Conservation (phyloP, 1,140 invertebrate genomes). For the Pectinophora gossypiella region DNA sequence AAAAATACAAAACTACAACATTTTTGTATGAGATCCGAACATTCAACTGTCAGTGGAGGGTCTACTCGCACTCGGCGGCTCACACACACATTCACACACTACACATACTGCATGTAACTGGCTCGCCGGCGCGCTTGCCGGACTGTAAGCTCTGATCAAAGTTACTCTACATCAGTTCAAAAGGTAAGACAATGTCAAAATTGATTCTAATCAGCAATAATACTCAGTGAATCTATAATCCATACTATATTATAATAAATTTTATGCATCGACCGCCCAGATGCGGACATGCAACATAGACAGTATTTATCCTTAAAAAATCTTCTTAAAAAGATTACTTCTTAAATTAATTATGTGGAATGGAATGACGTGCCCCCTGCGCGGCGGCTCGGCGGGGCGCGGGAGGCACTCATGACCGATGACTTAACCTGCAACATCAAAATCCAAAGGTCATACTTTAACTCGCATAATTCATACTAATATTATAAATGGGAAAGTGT, state of each 20-base stretch:
- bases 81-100: conserved; percentile 22
- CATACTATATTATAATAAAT: conserved; percentile 72
- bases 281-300: conserved; percentile 39
- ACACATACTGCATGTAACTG: conserved; percentile 6
- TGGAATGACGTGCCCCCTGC: conserved; percentile 64
- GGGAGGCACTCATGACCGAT: conserved; percentile 59
- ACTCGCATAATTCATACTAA: too few species aligned
- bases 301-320: conserved; percentile 59
- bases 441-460: too few species aligned
- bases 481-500: too few species aligned
- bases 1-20: conserved; percentile 64
- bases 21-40: conserved; percentile 66
- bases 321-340: conserved; percentile 61
- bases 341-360: conserved; percentile 71
- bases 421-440: conserved; percentile 59
- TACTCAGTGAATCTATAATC: conserved; percentile 71
- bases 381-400: conserved; percentile 40
- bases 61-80: conserved; percentile 12
- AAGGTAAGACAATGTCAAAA: conserved; percentile 55
- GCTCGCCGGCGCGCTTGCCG: not conserved
- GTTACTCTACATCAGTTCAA: conserved; percentile 51
- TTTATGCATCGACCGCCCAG: conserved; percentile 42
- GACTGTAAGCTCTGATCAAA: conserved; percentile 53
- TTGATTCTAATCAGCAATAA: conserved; percentile 70
- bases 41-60: conserved; percentile 33